A percentile compares a stretch with the other conserved stretches of the same genome.
Conservation (phyloP, 2,888 invertebrate genomes). For the Lacanobia wlatinum region DNA sequence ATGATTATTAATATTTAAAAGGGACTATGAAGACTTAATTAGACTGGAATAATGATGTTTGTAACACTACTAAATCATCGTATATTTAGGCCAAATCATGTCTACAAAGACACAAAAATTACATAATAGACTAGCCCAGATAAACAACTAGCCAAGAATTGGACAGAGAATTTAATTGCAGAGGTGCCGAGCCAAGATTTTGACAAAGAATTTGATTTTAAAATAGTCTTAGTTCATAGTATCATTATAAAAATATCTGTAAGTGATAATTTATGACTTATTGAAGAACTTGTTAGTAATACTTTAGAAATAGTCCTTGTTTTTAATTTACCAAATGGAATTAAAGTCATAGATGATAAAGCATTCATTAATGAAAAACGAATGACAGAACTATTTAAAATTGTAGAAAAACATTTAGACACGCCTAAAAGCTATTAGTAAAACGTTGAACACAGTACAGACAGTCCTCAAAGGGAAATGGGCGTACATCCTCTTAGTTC, state of each 20-base stretch:
- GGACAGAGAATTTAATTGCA: conserved; percentile 35
- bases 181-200: conserved; percentile 49
- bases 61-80: not conserved
- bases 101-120: conserved; percentile 34
- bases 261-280: not conserved
- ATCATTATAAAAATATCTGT: not conserved
- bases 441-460: conserved; percentile 1
- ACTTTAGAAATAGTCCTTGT: too few species aligned
- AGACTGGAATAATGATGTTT: not conserved
- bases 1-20: not conserved
- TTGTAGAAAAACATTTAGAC: not conserved
- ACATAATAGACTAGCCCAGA: conserved; percentile 41
- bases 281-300: not conserved
- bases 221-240: conserved; percentile 16
- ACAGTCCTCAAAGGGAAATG: conserved; percentile 37
- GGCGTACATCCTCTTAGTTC: conserved; percentile 44
- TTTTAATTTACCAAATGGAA: not conserved
- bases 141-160: conserved; percentile 53
- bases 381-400: not conserved
- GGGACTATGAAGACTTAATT: not conserved
- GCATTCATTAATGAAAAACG: not conserved
- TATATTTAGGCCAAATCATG: conserved; percentile 33
- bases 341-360: not conserved
- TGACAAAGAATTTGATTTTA: conserved; percentile 18
- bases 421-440: not conserved